Conservation (phyloP, 2,888 invertebrate genomes). For the Caenorhabditis uteleia region DNA sequence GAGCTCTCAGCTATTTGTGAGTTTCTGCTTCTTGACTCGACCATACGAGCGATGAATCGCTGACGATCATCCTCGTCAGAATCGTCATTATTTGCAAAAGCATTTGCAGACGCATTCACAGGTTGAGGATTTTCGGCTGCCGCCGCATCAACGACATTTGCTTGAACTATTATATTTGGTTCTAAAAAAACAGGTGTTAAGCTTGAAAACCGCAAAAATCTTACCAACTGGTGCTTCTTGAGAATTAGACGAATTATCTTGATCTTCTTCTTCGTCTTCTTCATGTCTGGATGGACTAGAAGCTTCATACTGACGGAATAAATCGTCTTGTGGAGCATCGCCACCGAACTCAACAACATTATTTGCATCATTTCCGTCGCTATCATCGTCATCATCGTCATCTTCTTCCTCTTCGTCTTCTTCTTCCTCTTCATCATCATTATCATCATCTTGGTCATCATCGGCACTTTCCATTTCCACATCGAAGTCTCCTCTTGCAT, state of each 20-base stretch:
- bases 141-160: too few relatives aligned
- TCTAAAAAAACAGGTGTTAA: too few relatives aligned
- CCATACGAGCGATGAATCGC: too few relatives aligned
- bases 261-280: conserved; percentile 70
- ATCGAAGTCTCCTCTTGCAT: conserved; percentile 13
- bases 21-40: too few relatives aligned
- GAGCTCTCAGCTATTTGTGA: too few relatives aligned
- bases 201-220: too few relatives aligned
- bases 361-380: neutral
- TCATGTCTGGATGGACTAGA: neutral
- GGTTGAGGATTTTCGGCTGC: too few relatives aligned
- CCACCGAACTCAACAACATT: neutral
- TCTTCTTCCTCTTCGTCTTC: conserved; percentile 31
- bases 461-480: conserved; percentile 34
- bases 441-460: conserved; percentile 29
- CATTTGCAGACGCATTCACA: conserved; percentile 10
- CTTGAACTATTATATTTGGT: too few relatives aligned
- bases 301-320: conserved; percentile 3
- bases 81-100: conserved; percentile 2
- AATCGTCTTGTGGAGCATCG: neutral
- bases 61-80: conserved; percentile 20
- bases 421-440: conserved; percentile 18
- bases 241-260: conserved; percentile 6
- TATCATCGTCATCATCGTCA: conserved; percentile 18
- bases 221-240: neutral